Evolutionary conservation across 2,113 vertebrate species (phyloP), one percentile per base, ranked within the genome.

Genomic region (Hystrix brachyura): DNA sequence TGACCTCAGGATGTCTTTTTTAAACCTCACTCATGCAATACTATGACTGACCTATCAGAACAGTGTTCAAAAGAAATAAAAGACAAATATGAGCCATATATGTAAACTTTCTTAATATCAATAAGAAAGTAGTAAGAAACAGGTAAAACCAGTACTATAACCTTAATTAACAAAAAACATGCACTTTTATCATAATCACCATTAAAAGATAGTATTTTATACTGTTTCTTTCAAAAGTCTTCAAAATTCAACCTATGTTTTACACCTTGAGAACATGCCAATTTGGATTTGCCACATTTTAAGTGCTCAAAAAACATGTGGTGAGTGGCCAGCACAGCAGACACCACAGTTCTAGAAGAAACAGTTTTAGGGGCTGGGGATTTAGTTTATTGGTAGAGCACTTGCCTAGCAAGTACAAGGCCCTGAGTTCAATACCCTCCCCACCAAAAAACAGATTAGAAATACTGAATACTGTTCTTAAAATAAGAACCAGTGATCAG

Each of bases 81-180:
- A 64, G 25, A 79, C 8, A 80, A 92, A 76, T 67, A 27, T 78
- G 32, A 96, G 21, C 11, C 59, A 46, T 9, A 19, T 25, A 94
- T n/a, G 59, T 83, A 8, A 94, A 78, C 38, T 84, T 79, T 86
- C 72, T 62, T 74, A 90, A 5, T 83, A 94, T 21, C 29, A 53
- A 90, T 8, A 46, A 95, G 3, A 95, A 94, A 89, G 43, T 46
- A 94, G 46, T 38, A 93, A 82, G 51, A 60, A 90, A 71, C 7
- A 89, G 57, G 2, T 71, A 65, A 96, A 87, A 82, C 62, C 55
- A 64, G 51, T 65, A 90, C 69, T 69, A 93, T 43, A 60, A 48
- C 43, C 80, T 71, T 82, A 88, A 62, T 55, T 29, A 94, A 94
- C 5, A 15, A 7, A 80, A 57, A n/a, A 82, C 7, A 21, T 18